Evolutionary conservation across 1,140 invertebrate genomes (phyloP).

Genomic region (Hormaphis cornu): DNA sequence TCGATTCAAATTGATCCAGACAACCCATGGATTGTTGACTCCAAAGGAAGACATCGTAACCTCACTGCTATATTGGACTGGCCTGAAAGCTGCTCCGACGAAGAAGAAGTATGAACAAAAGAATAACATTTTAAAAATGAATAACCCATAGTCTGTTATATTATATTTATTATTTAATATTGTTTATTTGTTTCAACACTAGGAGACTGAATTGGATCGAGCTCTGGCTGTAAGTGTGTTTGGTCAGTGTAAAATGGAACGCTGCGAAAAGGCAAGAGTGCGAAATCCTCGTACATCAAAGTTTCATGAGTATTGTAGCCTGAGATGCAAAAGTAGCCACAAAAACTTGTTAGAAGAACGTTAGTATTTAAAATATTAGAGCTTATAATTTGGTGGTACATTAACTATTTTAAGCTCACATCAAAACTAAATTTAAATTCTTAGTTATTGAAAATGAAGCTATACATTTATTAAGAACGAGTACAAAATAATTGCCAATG

Average conservation of each 20-base stretch:
- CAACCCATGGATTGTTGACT: slow-evolving; percentile 51
- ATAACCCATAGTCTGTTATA: neutral
- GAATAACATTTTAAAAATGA: neutral
- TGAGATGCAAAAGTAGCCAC: slow-evolving; percentile 20
- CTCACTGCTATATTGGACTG: slow-evolving; percentile 52
- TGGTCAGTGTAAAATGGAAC: slow-evolving; percentile 37
- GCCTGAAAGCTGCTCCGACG: slow-evolving; percentile 53
- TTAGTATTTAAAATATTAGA: neutral
- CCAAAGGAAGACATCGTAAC: slow-evolving; percentile 48
- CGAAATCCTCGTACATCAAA: slow-evolving; percentile 35
- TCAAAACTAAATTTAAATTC: too few relatives aligned
- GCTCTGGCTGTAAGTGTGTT: slow-evolving; percentile 39
- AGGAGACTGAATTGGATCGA: slow-evolving; percentile 37
- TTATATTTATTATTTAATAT: neutral
- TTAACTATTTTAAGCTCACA: too few relatives aligned
- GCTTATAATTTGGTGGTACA: neutral
- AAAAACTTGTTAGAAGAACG: slow-evolving; percentile 22
- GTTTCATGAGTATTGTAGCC: slow-evolving; percentile 29
- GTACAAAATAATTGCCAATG: too few relatives aligned
- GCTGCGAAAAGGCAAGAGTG: slow-evolving; percentile 14
- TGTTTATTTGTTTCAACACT: neutral
- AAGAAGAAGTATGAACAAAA: slow-evolving; percentile 41
- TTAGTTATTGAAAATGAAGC: too few relatives aligned
- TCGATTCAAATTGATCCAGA: slow-evolving; percentile 48
- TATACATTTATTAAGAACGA: too few relatives aligned